These are phyloP conservation scores for Porites lobata DNA, from an alignment of 92 coral and sea anemone species.

Conservation along the genomic window DNA sequence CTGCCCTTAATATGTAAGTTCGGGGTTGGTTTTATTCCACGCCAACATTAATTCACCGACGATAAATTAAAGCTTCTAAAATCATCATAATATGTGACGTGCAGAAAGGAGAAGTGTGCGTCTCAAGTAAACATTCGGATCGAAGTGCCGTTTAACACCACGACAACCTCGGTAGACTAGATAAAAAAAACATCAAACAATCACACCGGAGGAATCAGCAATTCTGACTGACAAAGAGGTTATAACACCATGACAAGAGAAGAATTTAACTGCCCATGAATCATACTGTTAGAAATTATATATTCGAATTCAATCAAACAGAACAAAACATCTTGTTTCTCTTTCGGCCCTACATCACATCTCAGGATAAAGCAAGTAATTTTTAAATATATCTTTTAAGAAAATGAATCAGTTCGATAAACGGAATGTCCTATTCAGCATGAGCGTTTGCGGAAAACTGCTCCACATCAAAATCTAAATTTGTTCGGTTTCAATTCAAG, in stretches of 20 bases:
- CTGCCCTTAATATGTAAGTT: no score
- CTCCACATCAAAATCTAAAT: neutral
- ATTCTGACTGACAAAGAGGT: neutral
- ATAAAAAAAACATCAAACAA: no score
- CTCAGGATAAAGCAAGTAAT: neutral
- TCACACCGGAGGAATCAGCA: no score
- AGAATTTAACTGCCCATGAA: neutral
- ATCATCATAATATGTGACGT: no score
- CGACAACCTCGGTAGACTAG: no score
- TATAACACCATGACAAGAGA: neutral
- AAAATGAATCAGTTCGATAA: neutral
- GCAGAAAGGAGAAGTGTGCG: neutral
- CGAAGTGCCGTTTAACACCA: neutral
- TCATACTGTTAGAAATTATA: neutral
- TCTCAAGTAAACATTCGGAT: neutral
- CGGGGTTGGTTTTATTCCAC: no score
- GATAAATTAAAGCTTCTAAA: no score
- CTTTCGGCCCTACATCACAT: no score
- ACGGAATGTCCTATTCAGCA: conserved; percentile 3
- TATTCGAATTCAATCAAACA: no score
- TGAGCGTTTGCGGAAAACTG: neutral
- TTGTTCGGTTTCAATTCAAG: neutral
- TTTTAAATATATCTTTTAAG: neutral
- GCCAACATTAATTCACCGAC: no score
- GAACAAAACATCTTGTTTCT: neutral